Base-by-base conservation (phyloP, 2,888 invertebrate species). In the Onchidella celtica region DNA sequence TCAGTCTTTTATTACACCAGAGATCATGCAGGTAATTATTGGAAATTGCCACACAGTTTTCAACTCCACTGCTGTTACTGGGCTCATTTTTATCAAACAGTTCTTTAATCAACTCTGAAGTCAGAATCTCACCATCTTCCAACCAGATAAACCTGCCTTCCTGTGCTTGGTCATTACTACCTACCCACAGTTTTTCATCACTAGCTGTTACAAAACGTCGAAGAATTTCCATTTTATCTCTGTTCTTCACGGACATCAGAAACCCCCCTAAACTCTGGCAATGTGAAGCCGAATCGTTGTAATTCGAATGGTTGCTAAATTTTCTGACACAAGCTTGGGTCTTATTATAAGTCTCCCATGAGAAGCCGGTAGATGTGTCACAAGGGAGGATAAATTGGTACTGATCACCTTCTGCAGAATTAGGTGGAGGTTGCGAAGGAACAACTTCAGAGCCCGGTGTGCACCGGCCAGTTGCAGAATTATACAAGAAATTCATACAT, bases 211-310 rank as follows among this genome's bases (percentile, higher is more conserved):
- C 14, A 0, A 74, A 1, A 9, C 27, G n/a, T 2, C 2, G 4
- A 0, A 74, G 27, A 1, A 74, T 17, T 21, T 9, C 6, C 27
- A 74, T 21, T 14, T 61, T 74, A 2, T 55, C 36, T 11, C n/a
- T 9, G 1, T 59, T 74, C 36, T 74, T 74, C 29, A 74, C 74
- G 27, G 74, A 38, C 34, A 40, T 61, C 27, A 61, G 11, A 27
- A 74, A 38, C 27, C 57, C 74, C 2, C 61, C 74, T 27, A 24
- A 36, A 1, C 14, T 17, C 21, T 1, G 27, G 36, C 74, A 74
- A 4, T 47, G 59, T 14, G 27, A 17, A 11, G n/a, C 74, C 2
- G 61, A 34, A 4, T 61, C 14, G 1, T 24, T 36, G 61, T 74
- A 74, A 24, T 74, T 74, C 36, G 24, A 3, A 40, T 47, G 34